Conservation (phyloP, 2,113 vertebrate genomes). For the Collichthys lucidus region DNA sequence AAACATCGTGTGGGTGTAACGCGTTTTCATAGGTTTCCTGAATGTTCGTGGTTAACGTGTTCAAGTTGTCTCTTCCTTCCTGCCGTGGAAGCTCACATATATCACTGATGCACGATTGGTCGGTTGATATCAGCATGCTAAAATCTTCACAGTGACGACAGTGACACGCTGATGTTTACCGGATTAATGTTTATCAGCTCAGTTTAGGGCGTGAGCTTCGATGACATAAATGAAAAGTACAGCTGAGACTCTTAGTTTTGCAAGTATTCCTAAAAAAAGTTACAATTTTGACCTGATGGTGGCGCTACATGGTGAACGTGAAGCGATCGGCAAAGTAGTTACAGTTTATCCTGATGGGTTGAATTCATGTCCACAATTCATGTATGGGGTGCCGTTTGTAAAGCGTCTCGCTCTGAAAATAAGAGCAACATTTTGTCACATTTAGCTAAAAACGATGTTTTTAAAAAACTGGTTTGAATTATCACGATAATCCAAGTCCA, state of each 20-base stretch:
- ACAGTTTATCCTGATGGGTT: not conserved
- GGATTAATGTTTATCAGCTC: not conserved
- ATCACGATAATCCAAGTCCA: too few relatives aligned
- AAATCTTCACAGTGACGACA: not conserved
- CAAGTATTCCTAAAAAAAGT: not conserved
- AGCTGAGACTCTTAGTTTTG: not conserved
- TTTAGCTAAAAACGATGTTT: too few relatives aligned
- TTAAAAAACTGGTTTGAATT: too few relatives aligned
- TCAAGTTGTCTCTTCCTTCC: slow-evolving; percentile 48
- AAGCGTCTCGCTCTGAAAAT: too few relatives aligned
- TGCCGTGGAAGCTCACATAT: slow-evolving; percentile 13
- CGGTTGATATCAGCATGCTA: not conserved
- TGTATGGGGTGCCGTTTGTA: too few relatives aligned
- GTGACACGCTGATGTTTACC: not conserved
- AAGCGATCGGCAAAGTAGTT: not conserved
- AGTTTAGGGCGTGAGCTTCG: not conserved
- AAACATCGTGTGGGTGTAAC: not conserved
- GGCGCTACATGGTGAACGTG: not conserved
- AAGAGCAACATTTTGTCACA: too few relatives aligned
- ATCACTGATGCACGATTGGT: slow-evolving; percentile 17
- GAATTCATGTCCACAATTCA: not conserved
- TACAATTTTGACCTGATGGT: not conserved
- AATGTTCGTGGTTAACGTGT: slow-evolving; percentile 4
- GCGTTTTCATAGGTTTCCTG: slow-evolving; percentile 19
- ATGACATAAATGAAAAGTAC: not conserved